Percentiles rank a stretch among this genome's conserved stretches.
These are phyloP conservation scores for Belgica antarctica DNA, from an alignment of 2,888 invertebrate genomes.

Conservation along the genomic window DNA sequence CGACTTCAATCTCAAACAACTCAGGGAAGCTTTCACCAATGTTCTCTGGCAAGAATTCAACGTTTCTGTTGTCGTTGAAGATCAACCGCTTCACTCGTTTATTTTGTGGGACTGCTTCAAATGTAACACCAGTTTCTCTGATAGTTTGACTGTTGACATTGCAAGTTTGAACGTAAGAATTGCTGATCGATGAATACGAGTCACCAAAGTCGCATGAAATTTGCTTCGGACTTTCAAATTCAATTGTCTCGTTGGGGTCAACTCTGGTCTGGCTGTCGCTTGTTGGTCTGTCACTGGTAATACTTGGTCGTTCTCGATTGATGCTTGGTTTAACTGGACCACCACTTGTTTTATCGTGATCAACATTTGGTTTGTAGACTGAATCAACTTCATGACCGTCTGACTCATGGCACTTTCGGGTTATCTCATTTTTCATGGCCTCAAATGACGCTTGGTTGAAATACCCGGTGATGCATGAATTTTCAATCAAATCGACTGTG, in stretches of 20 bases:
- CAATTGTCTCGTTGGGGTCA: not conserved
- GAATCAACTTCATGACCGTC: too few relatives aligned
- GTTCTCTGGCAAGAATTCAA: slow-evolving; percentile 2
- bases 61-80: slow-evolving; percentile 7
- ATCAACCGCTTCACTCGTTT: not conserved
- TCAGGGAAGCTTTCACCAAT: slow-evolving; percentile 16
- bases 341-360: not conserved
- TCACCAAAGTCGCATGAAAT: not conserved
- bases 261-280: not conserved
- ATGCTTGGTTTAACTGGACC: not conserved
- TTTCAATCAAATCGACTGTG: not conserved
- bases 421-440: not conserved
- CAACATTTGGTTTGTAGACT: not conserved
- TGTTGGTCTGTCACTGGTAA: not conserved
- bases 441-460: not conserved
- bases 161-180: not conserved
- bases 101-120: not conserved
- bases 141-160: not conserved
- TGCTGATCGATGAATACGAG: not conserved
- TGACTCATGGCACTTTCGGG: not conserved
- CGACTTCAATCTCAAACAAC: not conserved
- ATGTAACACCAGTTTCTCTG: not conserved
- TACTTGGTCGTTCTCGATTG: not conserved
- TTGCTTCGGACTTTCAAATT: not conserved
- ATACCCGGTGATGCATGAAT: slow-evolving; percentile 7